Conservation (phyloP, 2,113 vertebrate species). For the Nycticorax nycticorax region DNA sequence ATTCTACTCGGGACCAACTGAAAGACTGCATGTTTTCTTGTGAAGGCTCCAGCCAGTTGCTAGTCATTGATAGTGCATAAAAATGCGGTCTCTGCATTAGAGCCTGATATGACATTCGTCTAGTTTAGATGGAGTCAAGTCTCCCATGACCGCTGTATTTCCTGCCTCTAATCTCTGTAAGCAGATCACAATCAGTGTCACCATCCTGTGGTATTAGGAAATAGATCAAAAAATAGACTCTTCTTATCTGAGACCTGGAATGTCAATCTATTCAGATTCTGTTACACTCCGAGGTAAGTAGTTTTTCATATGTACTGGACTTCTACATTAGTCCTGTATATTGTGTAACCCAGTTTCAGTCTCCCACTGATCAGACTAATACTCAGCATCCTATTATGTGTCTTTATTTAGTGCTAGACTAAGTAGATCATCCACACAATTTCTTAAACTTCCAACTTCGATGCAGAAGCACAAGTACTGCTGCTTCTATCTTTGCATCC, state of each 20-base stretch:
- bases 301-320: background rate
- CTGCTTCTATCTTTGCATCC: background rate
- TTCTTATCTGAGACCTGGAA: background rate
- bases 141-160: background rate
- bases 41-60: background rate
- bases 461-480: background rate
- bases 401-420: background rate
- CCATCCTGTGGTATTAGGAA: background rate
- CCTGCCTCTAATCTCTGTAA: background rate
- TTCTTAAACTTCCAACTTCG: background rate
- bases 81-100: background rate
- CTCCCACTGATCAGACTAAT: background rate
- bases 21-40: background rate
- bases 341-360: background rate
- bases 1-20: background rate
- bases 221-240: background rate
- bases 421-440: background rate
- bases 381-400: background rate
- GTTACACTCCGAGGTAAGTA: background rate
- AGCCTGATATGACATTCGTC: background rate
- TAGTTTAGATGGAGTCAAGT: background rate
- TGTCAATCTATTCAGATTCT: background rate
- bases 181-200: background rate
- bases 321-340: background rate
- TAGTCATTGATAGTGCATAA: background rate